Evolutionary conservation across 2,113 vertebrate genomes (phyloP).

Genomic region (Urocolius indicus): DNA sequence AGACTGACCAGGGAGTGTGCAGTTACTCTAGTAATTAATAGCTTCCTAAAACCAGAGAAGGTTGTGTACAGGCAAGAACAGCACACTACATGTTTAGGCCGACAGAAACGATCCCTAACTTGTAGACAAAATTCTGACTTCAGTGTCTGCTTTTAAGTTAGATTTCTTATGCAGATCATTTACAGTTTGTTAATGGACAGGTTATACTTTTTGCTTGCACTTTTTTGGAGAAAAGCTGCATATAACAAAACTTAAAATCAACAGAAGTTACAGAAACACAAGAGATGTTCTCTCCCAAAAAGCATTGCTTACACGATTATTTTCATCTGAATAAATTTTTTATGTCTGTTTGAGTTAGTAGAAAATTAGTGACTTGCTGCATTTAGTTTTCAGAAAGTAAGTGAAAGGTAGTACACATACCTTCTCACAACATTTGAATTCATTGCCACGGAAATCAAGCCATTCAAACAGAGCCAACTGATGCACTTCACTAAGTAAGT

Average conservation of each 20-base stretch:
- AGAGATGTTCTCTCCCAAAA: background rate
- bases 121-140: background rate
- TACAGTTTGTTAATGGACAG: background rate
- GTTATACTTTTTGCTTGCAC: background rate
- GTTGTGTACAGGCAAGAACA: accelerated
- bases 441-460: background rate
- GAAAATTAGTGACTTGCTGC: constrained; percentile 9
- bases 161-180: background rate
- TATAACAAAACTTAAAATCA: background rate
- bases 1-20: background rate
- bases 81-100: background rate
- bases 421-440: constrained; percentile 15
- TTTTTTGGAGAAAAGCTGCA: background rate
- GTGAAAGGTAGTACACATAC: background rate
- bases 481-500: background rate
- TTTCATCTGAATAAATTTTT: background rate
- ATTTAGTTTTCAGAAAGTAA: background rate
- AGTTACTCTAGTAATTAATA: background rate
- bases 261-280: background rate
- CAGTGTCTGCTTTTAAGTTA: background rate
- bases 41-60: background rate
- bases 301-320: background rate
- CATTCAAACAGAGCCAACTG: background rate
- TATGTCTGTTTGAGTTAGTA: background rate
- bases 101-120: background rate